Percentiles rank a stretch among this genome's conserved stretches.
Evolutionary conservation across 2,113 vertebrate species (phyloP).

Genomic region (Myanophis thanlyinensis): DNA sequence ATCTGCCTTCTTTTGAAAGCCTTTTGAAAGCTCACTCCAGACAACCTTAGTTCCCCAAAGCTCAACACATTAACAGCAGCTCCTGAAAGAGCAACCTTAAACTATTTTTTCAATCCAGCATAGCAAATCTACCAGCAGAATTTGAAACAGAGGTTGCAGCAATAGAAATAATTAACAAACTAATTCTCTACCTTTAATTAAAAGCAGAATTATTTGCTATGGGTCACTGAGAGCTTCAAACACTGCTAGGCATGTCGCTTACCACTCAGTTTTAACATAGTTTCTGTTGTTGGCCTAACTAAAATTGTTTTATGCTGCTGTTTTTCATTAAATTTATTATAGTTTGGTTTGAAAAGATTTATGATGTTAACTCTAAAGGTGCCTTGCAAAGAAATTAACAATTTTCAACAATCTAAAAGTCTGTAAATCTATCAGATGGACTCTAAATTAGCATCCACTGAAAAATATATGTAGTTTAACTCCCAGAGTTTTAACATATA

Average conservation of each 20-base stretch:
- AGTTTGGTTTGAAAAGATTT: not conserved
- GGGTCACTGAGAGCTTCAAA: not conserved
- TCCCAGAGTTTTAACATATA: not conserved
- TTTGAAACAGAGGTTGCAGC: not conserved
- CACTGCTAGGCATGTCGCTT: not conserved
- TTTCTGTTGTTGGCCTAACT: not conserved
- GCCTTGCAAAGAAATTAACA: not conserved
- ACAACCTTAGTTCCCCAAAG: not conserved
- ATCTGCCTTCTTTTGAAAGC: not conserved
- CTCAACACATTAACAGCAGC: not conserved
- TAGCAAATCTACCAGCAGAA: not conserved
- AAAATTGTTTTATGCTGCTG: not conserved
- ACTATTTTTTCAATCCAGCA: not conserved
- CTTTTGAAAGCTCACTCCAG: not conserved
- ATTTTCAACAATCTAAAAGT: not conserved
- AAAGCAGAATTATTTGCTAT: not conserved
- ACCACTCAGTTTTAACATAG: not conserved
- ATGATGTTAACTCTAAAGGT: not conserved
- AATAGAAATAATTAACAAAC: not conserved
- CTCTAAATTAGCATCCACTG: conserved; percentile 1
- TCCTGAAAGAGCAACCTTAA: not conserved
- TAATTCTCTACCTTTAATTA: not conserved
- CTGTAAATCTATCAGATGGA: not conserved
- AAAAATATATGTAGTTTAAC: conserved; percentile 9
- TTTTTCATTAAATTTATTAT: not conserved